Evolutionary conservation across 2,797 vertebrate genomes (phyloP).

Genomic region (Hippopotamyrus pictus): DNA sequence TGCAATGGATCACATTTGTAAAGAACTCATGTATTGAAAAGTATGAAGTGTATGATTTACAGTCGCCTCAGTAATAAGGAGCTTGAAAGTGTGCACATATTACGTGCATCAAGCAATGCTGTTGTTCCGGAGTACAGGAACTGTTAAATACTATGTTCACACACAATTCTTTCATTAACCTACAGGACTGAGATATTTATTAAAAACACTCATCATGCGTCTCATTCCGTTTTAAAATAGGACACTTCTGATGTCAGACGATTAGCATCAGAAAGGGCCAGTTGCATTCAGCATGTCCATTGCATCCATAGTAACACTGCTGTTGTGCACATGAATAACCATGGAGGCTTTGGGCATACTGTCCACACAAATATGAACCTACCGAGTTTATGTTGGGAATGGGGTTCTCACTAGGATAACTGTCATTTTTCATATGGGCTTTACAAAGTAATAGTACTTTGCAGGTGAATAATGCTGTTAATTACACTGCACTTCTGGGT

Average conservation of each 20-base stretch:
- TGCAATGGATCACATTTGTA: not conserved
- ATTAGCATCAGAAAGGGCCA: slow-evolving; percentile 37
- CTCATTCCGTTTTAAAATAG: slow-evolving; percentile 1
- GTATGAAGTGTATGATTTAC: not conserved
- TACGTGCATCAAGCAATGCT: not conserved
- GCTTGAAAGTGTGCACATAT: not conserved
- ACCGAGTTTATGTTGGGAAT: not conserved
- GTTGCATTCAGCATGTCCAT: slow-evolving; percentile 21
- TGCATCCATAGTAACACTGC: slow-evolving; percentile 17
- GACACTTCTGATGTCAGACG: slow-evolving; percentile 32
- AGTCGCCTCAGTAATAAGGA: not conserved
- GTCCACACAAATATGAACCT: not conserved
- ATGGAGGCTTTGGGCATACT: not conserved
- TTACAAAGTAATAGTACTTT: not conserved
- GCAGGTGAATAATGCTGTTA: not conserved
- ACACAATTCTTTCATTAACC: not conserved
- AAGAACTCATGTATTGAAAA: not conserved
- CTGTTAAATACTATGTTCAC: not conserved
- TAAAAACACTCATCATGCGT: not conserved
- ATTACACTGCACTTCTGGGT: not conserved
- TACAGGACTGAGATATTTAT: not conserved
- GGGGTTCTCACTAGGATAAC: not conserved
- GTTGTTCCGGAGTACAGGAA: not conserved
- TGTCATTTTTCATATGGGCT: not conserved
- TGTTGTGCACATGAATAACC: not conserved